phyloP scores from a whole-genome alignment of 2,113 vertebrate species.

The Noturus placidus region DNA sequence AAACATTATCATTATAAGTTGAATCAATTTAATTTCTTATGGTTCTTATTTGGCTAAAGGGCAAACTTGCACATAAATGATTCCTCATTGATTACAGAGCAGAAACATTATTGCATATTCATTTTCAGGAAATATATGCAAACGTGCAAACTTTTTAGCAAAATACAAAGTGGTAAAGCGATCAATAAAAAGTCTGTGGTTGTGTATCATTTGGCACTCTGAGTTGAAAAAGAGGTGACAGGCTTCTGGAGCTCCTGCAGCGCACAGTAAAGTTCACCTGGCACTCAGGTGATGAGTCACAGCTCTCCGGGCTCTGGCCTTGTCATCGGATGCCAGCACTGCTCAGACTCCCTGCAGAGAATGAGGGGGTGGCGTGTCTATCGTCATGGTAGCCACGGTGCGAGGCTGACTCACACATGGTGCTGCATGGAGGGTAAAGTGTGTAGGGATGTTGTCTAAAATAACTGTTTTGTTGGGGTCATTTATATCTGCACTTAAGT shows the following conservation, averaged over 20 bases:
- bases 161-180: background rate
- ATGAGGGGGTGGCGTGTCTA: constrained; percentile 38
- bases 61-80: background rate
- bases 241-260: constrained; percentile 49
- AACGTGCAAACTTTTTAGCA: background rate
- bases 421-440: constrained; percentile 39
- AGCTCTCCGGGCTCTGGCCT: constrained; percentile 37
- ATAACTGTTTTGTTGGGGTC: constrained; percentile 28
- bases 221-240: constrained; percentile 40
- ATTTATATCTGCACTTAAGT: background rate
- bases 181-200: constrained; percentile 3
- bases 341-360: constrained; percentile 38
- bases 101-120: constrained; percentile 19
- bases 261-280: constrained; percentile 54
- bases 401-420: constrained; percentile 40
- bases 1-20: background rate
- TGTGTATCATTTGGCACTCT: constrained; percentile 17
- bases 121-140: background rate
- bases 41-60: background rate
- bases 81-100: constrained; percentile 3
- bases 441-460: constrained; percentile 31
- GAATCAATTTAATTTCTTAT: background rate
- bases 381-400: constrained; percentile 47
- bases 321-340: constrained; percentile 49
- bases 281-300: constrained; percentile 57